Evolutionary conservation across 2,797 vertebrate species (phyloP), one percentile per base, ranked within the genome.

Genomic region (Telmatherina bonti): DNA sequence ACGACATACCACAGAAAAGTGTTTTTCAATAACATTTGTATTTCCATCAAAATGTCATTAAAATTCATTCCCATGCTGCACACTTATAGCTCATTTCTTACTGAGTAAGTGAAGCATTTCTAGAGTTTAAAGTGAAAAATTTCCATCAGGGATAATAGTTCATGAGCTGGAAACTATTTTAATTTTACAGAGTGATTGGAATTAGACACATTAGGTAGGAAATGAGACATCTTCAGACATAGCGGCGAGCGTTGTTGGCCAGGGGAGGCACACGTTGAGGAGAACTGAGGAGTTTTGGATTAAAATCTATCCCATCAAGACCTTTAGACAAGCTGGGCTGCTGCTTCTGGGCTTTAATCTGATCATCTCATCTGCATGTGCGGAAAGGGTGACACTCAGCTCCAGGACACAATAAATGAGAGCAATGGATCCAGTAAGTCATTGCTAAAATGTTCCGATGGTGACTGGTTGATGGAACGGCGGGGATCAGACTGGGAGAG

Each of bases 171-270:
- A 71, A 82, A 84, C 67, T 67, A 62, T 77, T 85, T 81, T 51
- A 74, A 67, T 78, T 80, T 22, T 38, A 72, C 65, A 35, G 71
- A 68, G 30, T 35, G 77, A 76, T 70, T 72, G 64, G 83, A 89
- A 86, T 89, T 81, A 83, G 67, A 78, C 60, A 72, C 90, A 91
- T 91, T 90, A 90, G 85, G 78, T 47, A 33, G 72, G 41, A 88
- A 91, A 92, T 88, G 85, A 89, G 85, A 90, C 70, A 43, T 89
- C 72, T 85, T 72, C 63, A 78, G 76, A 26, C 6, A 15, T 70
- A 85, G 79, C 47, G 49, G 77, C 67, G 78, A 85, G 78, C 43
- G 79, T 41, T 2, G 54, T 68, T 67, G 33, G 70, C 82, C 72
- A 33, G 60, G 76, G 84, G 83, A 45, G 49, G 57, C 69, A 12